Evolutionary conservation across 2,888 invertebrate species (phyloP).

Genomic region (Siphonodentalium dalli): DNA sequence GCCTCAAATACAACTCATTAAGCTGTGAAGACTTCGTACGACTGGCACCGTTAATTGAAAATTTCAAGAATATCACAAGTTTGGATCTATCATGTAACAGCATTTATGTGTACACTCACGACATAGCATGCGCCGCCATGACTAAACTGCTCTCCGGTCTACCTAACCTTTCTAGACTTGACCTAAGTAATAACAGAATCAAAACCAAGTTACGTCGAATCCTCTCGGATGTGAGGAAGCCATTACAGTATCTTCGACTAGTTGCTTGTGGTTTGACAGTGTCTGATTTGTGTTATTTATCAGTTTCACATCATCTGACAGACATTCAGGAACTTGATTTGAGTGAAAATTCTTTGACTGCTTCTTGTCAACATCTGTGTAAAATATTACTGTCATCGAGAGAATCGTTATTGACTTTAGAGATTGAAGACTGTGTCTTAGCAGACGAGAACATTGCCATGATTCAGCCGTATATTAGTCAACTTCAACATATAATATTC

Average conservation of each 20-base stretch:
- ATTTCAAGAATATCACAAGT: slow-evolving; percentile 46
- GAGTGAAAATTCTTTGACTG: slow-evolving; percentile 50
- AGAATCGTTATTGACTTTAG: slow-evolving; percentile 39
- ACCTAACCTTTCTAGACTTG: slow-evolving; percentile 43
- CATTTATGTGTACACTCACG: slow-evolving; percentile 42
- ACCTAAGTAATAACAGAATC: slow-evolving; percentile 57
- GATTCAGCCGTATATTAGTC: slow-evolving; percentile 29
- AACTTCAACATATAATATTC: slow-evolving; percentile 39
- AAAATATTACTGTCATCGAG: slow-evolving; percentile 31
- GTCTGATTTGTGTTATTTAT: slow-evolving; percentile 47
- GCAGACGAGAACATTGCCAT: slow-evolving; percentile 31
- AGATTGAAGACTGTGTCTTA: slow-evolving; percentile 50
- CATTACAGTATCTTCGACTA: slow-evolving; percentile 50
- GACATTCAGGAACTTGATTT: slow-evolving; percentile 51
- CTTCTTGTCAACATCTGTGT: slow-evolving; percentile 19
- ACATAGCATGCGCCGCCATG: slow-evolving; percentile 35
- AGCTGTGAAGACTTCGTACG: slow-evolving; percentile 44
- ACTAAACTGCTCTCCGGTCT: slow-evolving; percentile 35
- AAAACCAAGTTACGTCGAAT: slow-evolving; percentile 44
- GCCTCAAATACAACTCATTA: slow-evolving; percentile 57
- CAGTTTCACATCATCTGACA: slow-evolving; percentile 42
- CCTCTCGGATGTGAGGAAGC: slow-evolving; percentile 34
- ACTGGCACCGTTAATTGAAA: slow-evolving; percentile 44
- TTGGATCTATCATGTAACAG: slow-evolving; percentile 60
- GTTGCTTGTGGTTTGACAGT: slow-evolving; percentile 50